phyloP scores from a whole-genome alignment of 2,888 invertebrate species.

The Bombyx huttoni region DNA sequence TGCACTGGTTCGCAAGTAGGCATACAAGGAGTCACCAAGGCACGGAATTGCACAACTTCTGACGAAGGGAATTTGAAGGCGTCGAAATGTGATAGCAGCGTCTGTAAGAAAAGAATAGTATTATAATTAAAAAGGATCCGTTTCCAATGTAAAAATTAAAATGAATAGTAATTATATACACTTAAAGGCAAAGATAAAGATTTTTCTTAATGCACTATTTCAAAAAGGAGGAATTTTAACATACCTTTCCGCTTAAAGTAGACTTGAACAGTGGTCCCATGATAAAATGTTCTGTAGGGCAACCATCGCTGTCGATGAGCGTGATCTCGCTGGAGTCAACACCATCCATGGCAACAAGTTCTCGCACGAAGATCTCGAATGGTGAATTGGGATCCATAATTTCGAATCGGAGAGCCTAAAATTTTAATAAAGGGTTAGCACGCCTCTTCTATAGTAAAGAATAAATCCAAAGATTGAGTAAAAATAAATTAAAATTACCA shows the following conservation, averaged over 20 bases:
- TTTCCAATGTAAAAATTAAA: too few relatives aligned
- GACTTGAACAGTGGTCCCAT: slow-evolving; percentile 94
- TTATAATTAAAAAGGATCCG: neutral
- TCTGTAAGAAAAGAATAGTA: slow-evolving; percentile 61
- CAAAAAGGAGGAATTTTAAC: neutral
- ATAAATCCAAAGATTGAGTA: neutral
- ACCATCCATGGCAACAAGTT: slow-evolving; percentile 95
- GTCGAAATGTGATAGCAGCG: slow-evolving; percentile 91
- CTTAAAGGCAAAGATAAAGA: too few relatives aligned
- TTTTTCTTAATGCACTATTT: too few relatives aligned
- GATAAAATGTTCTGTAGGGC: slow-evolving; percentile 94
- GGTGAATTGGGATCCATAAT: slow-evolving; percentile 94
- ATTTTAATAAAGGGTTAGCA: neutral
- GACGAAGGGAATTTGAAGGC: slow-evolving; percentile 97
- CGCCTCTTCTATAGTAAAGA: neutral
- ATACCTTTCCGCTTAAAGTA: slow-evolving; percentile 82
- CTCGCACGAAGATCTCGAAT: slow-evolving; percentile 95
- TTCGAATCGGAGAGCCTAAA: slow-evolving; percentile 88
- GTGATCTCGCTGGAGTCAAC: slow-evolving; percentile 93
- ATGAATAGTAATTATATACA: too few relatives aligned
- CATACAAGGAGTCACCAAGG: slow-evolving; percentile 95
- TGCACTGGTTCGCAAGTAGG: slow-evolving; percentile 93
- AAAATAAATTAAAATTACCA: slow-evolving; percentile 47
- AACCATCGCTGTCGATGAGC: slow-evolving; percentile 91
- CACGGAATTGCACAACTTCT: slow-evolving; percentile 94